phyloP scores from a whole-genome alignment of 1,140 invertebrate genomes.

The Drosophila auraria region DNA sequence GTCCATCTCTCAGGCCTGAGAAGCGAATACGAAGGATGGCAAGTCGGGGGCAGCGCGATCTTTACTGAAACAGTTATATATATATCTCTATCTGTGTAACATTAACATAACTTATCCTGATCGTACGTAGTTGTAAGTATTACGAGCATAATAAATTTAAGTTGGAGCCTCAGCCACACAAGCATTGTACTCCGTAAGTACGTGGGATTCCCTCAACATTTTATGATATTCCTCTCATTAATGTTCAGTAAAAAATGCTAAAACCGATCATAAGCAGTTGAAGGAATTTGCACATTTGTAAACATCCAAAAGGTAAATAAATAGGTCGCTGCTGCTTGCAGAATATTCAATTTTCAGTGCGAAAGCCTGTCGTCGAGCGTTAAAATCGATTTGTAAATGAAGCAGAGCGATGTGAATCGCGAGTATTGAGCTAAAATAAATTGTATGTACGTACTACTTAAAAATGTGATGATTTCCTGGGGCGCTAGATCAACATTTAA shows the following conservation, averaged over 20 bases:
- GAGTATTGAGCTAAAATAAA: slow-evolving; percentile 36
- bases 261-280: slow-evolving; percentile 12
- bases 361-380: slow-evolving; percentile 15
- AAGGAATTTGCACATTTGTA: slow-evolving; percentile 3
- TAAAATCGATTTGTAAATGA: slow-evolving; percentile 35
- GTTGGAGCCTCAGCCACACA: slow-evolving; percentile 63
- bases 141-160: slow-evolving; percentile 74
- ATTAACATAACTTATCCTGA: slow-evolving; percentile 58
- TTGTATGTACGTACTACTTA: slow-evolving; percentile 42
- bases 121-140: slow-evolving; percentile 74
- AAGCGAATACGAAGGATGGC: slow-evolving; percentile 5
- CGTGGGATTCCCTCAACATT: slow-evolving; percentile 16
- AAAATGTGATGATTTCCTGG: slow-evolving; percentile 31
- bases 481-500: slow-evolving; percentile 29
- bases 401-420: slow-evolving; percentile 1
- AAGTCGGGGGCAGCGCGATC: slow-evolving; percentile 24
- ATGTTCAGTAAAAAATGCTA: too few relatives aligned
- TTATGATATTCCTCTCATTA: slow-evolving; percentile 3
- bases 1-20: slow-evolving; percentile 40
- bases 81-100: slow-evolving; percentile 52
- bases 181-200: slow-evolving; percentile 39
- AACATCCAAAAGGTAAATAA: slow-evolving; percentile 5
- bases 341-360: slow-evolving; percentile 14
- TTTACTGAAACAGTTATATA: slow-evolving; percentile 41
- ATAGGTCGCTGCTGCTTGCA: slow-evolving; percentile 28